Conservation (phyloP, 2,888 invertebrate genomes). For the Epinotia nisella region DNA sequence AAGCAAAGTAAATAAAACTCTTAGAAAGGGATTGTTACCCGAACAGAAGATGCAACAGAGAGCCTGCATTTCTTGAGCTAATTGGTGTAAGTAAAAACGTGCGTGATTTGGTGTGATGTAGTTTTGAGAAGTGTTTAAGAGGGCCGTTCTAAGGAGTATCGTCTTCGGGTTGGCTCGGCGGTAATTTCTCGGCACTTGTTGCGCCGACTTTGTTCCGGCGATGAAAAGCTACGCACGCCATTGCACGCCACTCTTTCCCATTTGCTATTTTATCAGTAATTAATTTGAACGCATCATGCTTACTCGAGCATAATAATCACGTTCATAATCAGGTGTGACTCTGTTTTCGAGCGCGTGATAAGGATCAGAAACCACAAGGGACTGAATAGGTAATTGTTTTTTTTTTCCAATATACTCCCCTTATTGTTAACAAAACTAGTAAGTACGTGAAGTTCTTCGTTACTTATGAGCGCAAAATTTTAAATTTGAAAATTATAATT, state of each 20-base stretch:
- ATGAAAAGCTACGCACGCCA: constrained; percentile 79
- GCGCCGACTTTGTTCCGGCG: constrained; percentile 77
- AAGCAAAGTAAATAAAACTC: constrained; percentile 80
- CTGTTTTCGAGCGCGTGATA: constrained; percentile 8
- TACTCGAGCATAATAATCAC: constrained; percentile 42
- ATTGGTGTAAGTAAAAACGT: constrained; percentile 9
- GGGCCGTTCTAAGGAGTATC: constrained; percentile 54
- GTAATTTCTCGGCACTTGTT: constrained; percentile 76
- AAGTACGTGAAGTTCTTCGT: too few relatives aligned
- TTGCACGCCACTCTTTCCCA: constrained; percentile 70
- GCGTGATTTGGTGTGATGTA: background rate
- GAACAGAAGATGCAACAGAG: constrained; percentile 63
- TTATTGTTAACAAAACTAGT: too few relatives aligned
- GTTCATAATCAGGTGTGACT: constrained; percentile 26
- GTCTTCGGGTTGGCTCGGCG: constrained; percentile 58
- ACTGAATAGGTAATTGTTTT: background rate
- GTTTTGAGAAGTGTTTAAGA: constrained; percentile 46
- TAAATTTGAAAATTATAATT: too few relatives aligned
- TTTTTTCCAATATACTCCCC: too few relatives aligned
- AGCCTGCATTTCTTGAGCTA: background rate
- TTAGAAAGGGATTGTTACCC: constrained; percentile 74
- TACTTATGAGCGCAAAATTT: too few relatives aligned
- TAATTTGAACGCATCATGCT: constrained; percentile 58
- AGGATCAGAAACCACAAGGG: constrained; percentile 1
- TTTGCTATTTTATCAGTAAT: constrained; percentile 70